Evolutionary conservation across 2,797 vertebrate species (phyloP).

Genomic region (Enoplosus armatus): DNA sequence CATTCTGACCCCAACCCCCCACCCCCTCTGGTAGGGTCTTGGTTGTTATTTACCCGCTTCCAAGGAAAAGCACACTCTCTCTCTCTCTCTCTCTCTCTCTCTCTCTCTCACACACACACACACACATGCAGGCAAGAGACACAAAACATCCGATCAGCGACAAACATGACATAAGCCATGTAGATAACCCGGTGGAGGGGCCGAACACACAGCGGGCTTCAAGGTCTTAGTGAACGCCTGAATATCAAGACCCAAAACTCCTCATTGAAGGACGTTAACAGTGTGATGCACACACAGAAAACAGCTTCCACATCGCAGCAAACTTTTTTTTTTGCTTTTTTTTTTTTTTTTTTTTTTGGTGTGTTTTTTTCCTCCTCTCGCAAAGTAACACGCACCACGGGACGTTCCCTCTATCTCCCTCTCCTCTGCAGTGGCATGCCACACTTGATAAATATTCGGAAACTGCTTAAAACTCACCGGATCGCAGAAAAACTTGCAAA

Average conservation of each 20-base stretch:
- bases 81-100: background rate
- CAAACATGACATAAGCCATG: conserved; percentile 64
- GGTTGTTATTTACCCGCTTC: conserved; percentile 73
- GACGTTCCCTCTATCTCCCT: conserved; percentile 43
- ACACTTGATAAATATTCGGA: conserved; percentile 64
- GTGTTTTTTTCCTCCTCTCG: conserved; percentile 11
- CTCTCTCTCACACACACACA: conserved; percentile 10
- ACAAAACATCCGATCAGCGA: conserved; percentile 69
- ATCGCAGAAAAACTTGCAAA: conserved; percentile 56
- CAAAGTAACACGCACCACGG: conserved; percentile 34
- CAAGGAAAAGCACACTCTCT: conserved; percentile 44
- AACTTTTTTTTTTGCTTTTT: too few relatives aligned
- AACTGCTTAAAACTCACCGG: conserved; percentile 66
- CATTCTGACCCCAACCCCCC: conserved; percentile 54
- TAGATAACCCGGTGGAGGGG: conserved; percentile 32
- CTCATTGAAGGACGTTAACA: background rate
- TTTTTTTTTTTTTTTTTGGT: too few relatives aligned
- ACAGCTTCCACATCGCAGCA: conserved; percentile 6
- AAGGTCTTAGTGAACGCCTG: background rate
- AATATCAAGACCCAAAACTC: conserved; percentile 10
- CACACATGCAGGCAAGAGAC: conserved; percentile 16
- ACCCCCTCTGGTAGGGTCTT: conserved; percentile 17
- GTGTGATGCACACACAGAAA: conserved; percentile 22
- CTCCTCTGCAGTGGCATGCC: conserved; percentile 56
- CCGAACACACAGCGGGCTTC: conserved; percentile 12